These are phyloP conservation scores for Caenorhabditis sp. DNA, from an alignment of 2,888 invertebrate genomes.

Conservation along the genomic window DNA sequence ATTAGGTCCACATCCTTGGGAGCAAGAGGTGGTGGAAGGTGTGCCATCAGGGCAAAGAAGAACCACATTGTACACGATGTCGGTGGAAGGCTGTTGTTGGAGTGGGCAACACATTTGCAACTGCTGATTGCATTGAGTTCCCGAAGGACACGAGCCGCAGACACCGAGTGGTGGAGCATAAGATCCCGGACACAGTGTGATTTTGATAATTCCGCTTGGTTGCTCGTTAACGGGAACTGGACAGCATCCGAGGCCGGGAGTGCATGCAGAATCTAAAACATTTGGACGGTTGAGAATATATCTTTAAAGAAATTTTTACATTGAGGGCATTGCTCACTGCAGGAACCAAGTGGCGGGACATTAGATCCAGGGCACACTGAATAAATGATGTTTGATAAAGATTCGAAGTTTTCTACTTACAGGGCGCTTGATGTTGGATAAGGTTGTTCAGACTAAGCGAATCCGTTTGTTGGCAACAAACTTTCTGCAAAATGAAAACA, in stretches of 20 bases:
- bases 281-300: neutral
- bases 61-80: conserved; percentile 64
- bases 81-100: conserved; percentile 59
- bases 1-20: conserved; percentile 63
- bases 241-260: conserved; percentile 68
- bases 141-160: conserved; percentile 61
- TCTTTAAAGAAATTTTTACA: no score
- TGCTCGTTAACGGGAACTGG: conserved; percentile 65
- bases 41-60: conserved; percentile 70
- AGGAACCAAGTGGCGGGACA: conserved; percentile 68
- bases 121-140: conserved; percentile 60
- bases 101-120: conserved; percentile 65
- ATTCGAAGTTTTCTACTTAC: conserved; percentile 34
- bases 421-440: conserved; percentile 65
- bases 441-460: conserved; percentile 53
- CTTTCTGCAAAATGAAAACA: conserved; percentile 61
- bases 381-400: neutral
- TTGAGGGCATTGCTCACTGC: conserved; percentile 66
- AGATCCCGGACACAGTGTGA: conserved; percentile 66
- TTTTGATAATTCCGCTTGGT: conserved; percentile 57
- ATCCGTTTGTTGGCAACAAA: conserved; percentile 68
- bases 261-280: conserved; percentile 69
- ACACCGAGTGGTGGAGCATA: conserved; percentile 64
- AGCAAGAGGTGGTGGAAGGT: conserved; percentile 63
- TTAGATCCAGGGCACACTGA: conserved; percentile 69